Conservation (phyloP, 2,888 invertebrate species). For the Neria commutata region DNA sequence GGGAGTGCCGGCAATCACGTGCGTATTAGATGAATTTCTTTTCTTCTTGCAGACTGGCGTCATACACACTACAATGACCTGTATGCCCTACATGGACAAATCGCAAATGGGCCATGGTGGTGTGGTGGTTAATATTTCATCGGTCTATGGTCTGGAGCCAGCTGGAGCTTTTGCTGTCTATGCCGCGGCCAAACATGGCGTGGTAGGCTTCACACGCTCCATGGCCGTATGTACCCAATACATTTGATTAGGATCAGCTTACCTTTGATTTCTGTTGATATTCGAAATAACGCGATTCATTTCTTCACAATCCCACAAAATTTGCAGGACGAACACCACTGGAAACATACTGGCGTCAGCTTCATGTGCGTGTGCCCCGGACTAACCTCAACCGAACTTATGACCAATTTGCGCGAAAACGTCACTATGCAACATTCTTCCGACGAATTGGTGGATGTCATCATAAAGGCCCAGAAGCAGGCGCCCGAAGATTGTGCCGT, state of each 20-base stretch:
- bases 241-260: not conserved
- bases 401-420: conserved; percentile 53
- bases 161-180: conserved; percentile 54
- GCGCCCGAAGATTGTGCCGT: conserved; percentile 54
- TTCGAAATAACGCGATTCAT: not conserved
- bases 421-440: conserved; percentile 47
- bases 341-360: conserved; percentile 51
- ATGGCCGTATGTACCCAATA: conserved; percentile 41
- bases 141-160: conserved; percentile 56
- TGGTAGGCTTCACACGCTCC: conserved; percentile 57
- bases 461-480: conserved; percentile 49
- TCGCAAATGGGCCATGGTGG: conserved; percentile 54
- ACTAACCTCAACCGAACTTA: conserved; percentile 51
- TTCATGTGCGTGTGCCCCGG: conserved; percentile 56
- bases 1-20: not conserved
- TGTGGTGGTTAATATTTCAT: conserved; percentile 54
- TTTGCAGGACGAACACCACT: conserved; percentile 42
- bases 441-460: conserved; percentile 43
- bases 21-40: not conserved
- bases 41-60: conserved; percentile 44
- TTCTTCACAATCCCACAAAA: not conserved
- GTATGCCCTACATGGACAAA: conserved; percentile 56
- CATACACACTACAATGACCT: conserved; percentile 50
- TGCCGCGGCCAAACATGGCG: conserved; percentile 57
- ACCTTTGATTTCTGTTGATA: not conserved